Conservation (phyloP, 2,113 vertebrate genomes). For the Xyliphius kryptos region DNA sequence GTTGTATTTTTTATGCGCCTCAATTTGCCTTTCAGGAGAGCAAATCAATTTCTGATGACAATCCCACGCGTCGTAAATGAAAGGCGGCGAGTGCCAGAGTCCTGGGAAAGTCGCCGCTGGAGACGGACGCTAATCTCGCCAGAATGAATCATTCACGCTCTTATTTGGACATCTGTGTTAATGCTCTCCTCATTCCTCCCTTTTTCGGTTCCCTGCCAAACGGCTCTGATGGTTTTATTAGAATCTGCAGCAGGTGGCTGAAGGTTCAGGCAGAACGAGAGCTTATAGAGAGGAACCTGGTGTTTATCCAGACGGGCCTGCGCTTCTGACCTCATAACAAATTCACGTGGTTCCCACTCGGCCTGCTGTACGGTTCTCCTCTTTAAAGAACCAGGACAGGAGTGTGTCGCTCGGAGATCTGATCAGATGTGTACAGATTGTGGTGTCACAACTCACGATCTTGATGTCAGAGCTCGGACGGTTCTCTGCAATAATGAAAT, state of each 20-base stretch:
- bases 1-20: conserved; percentile 95
- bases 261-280: conserved; percentile 37
- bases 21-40: conserved; percentile 96
- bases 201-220: conserved; percentile 25
- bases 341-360: no score
- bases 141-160: conserved; percentile 70
- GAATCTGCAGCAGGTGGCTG: conserved; percentile 63
- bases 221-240: conserved; percentile 70
- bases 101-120: conserved; percentile 92
- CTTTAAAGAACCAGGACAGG: no score
- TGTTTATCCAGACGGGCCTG: no score
- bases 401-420: no score
- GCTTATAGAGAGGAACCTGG: no score
- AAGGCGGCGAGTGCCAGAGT: conserved; percentile 75
- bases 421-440: no score
- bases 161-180: conserved; percentile 75
- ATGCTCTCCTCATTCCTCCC: conserved; percentile 35
- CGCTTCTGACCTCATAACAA: no score
- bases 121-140: conserved; percentile 66
- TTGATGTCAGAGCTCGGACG: no score
- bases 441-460: no score
- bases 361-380: no score
- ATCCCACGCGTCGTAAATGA: conserved; percentile 83
- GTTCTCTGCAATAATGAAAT: no score
- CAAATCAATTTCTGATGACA: conserved; percentile 99